Evolutionary conservation across 1,140 invertebrate genomes (phyloP), one percentile per base, ranked within the genome.

Genomic region (Atta texana): DNA sequence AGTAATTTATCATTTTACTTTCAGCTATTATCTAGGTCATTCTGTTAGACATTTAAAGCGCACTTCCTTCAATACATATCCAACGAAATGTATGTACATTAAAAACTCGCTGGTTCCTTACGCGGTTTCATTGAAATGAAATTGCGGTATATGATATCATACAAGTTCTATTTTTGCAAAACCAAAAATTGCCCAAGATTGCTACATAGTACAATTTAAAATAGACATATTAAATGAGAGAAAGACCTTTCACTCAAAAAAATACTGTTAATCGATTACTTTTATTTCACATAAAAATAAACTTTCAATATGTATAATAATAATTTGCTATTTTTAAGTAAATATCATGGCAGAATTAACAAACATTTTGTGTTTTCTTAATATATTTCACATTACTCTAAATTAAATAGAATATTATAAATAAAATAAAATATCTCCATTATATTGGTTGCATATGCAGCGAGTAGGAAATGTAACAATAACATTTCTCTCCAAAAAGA

Each of bases 181-280:
- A 66, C 28, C 49, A 74, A 88, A 81, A 80, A 89, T 86, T 88
- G 44, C 61, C 39, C 59, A 89, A 88, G 71, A 61, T 28, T 34
- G n/a, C 44, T 34, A 6, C 31, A 53, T 53, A 68, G 55, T 63
- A 24, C 28, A 59, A 57, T 49, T 34, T 14, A 39, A 69, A 31
- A 66, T 24, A 53, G 28, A 66, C 18, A 31, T 28, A 63, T n/a
- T 53, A 31, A 78, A 76, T 12, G 16, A 39, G 8, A 53, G 14
- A 18, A 31, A 78, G 2, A 31, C 14, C 10, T 49, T 1, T 24
- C 4, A 12, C 1, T 24, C 8, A 34, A 21, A 75, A 76, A 24
- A 44, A 44, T 57, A 21, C 12, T 61, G 3, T 77, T 5, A 28
- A 3, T 6, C n/a, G 4, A 34, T n/a, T n/a, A 66, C 39, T 24